Percentiles rank a stretch among this genome's conserved stretches.
Evolutionary conservation across 2,113 vertebrate species (phyloP).

Genomic region (Ailurus styani): DNA sequence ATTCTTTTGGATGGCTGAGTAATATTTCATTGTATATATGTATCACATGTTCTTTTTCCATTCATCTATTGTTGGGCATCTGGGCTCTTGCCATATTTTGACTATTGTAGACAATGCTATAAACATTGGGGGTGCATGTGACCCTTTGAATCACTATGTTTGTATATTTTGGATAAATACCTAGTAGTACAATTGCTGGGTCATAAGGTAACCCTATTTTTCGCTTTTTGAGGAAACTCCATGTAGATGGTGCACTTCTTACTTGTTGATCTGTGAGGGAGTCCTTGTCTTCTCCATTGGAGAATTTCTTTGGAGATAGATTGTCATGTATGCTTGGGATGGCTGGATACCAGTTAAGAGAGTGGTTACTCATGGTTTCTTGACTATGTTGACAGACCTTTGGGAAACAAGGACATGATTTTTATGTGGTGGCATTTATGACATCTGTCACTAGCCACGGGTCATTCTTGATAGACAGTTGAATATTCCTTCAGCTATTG

Average conservation of each 20-base stretch:
- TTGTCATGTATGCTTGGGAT: neutral
- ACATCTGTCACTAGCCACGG: neutral
- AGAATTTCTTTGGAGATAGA: neutral
- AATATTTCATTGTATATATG: neutral
- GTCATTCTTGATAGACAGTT: neutral
- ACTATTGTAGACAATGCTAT: neutral
- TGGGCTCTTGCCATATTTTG: neutral
- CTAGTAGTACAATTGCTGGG: neutral
- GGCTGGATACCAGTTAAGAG: neutral
- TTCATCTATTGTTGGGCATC: neutral
- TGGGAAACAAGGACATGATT: neutral
- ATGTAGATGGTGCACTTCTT: neutral
- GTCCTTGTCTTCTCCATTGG: accelerated
- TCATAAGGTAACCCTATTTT: neutral
- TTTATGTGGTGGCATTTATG: neutral
- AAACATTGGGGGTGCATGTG: neutral
- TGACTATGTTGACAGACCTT: neutral
- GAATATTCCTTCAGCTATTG: neutral
- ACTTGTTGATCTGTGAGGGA: neutral
- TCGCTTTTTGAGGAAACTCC: neutral
- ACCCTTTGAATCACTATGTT: neutral
- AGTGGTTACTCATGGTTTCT: neutral
- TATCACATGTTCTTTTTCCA: neutral
- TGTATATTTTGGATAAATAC: neutral
- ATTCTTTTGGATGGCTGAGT: neutral